Conservation (phyloP, 2,888 invertebrate species). For the Balanococcus diminutus region DNA sequence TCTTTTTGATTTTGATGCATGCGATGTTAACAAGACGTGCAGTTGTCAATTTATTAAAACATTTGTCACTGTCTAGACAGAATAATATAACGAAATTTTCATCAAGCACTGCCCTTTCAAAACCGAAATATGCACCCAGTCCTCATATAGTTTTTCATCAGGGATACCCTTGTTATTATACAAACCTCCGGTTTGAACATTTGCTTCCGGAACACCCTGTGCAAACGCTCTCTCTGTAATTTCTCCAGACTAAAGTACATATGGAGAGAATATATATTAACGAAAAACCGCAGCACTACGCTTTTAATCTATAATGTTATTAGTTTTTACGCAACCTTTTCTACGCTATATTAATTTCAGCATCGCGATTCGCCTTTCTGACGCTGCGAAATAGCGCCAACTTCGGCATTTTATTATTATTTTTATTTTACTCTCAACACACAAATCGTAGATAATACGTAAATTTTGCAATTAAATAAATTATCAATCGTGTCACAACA, state of each 20-base stretch:
- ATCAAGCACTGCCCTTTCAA: no score
- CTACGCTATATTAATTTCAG: background rate
- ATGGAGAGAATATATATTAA: constrained; percentile 1
- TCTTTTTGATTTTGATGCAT: no score
- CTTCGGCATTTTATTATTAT: background rate
- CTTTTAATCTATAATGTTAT: background rate
- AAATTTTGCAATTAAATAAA: background rate
- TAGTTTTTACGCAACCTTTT: constrained; percentile 3
- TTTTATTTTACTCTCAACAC: background rate
- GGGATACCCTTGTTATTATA: no score
- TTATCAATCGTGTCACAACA: constrained; percentile 14
- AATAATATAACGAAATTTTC: no score
- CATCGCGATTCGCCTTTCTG: background rate
- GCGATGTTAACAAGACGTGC: no score
- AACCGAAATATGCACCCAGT: no score
- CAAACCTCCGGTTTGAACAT: no score
- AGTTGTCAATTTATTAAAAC: no score
- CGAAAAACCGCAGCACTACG: constrained; percentile 25
- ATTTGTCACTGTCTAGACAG: no score
- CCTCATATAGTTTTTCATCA: no score
- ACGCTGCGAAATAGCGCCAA: background rate
- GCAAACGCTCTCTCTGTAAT: background rate
- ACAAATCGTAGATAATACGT: background rate
- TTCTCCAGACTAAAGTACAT: background rate
- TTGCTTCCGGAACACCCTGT: no score